phyloP scores from a whole-genome alignment of 2,797 vertebrate species.

The Epinephelus awoara region DNA sequence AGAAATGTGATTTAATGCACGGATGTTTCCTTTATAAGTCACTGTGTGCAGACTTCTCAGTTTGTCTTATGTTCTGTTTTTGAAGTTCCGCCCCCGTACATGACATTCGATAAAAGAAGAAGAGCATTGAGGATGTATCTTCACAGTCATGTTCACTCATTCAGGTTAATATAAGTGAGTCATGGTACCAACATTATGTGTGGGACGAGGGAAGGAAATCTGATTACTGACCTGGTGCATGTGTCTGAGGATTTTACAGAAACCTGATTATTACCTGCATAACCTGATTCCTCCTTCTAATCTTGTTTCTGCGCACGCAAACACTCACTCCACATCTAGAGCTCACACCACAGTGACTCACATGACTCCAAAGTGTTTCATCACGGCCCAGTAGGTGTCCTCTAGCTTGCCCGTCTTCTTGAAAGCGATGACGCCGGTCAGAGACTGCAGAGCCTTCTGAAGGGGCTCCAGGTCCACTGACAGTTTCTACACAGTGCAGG shows the following conservation, averaged over 20 bases:
- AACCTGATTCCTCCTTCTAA: background rate
- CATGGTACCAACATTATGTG: background rate
- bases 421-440: slow-evolving; percentile 76
- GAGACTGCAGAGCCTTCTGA: slow-evolving; percentile 74
- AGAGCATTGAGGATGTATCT: background rate
- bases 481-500: slow-evolving; percentile 83
- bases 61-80: background rate
- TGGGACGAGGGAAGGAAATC: too few relatives aligned
- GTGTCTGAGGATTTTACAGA: background rate
- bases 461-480: slow-evolving; percentile 80
- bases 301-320: background rate
- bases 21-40: too few relatives aligned
- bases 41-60: background rate
- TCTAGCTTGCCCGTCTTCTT: slow-evolving; percentile 85
- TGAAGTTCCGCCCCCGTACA: background rate
- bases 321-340: background rate
- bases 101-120: too few relatives aligned
- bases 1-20: too few relatives aligned
- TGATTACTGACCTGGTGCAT: background rate
- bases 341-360: slow-evolving; percentile 76
- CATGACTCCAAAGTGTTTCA: slow-evolving; percentile 90
- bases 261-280: too few relatives aligned
- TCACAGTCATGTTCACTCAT: background rate
- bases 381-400: slow-evolving; percentile 92
- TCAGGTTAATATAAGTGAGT: background rate